Evolutionary conservation across 2,888 invertebrate species (phyloP), one percentile per base, ranked within the genome.

Genomic region (Lissonota sp.): DNA sequence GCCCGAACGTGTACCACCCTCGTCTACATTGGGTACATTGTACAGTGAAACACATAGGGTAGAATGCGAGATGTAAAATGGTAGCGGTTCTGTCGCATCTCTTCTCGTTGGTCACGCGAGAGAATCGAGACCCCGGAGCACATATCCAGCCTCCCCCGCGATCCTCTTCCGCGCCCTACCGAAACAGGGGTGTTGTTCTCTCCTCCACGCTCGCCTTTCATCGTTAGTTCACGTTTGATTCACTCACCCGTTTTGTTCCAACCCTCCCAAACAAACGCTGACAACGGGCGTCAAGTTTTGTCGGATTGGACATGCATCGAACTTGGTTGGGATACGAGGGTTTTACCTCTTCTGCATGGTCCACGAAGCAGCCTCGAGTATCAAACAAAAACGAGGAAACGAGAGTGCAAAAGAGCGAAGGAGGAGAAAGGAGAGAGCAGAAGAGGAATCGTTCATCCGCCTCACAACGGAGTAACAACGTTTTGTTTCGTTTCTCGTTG

Each of bases 361-460:
- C 26, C 26, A 26, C 26, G 1, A 26, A 26, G 8, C 55, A 46
- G 57, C 66, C 69, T 55, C 16, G 39, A 69, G 76, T n/a, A 26
- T 79, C 63, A 51, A 64, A 79, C 73, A 73, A 79, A 79, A 79
- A 79, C 73, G 42, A 62, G 67, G 51, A 79, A 62, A 69, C 78
- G 44, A 55, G 26, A 62, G 53, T 14, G 58, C 42, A 7, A 63
- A 63, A 69, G 42, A 69, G 7, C 42, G 26, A 69, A 16, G 46
- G 16, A 55, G 14, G 7, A 5, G 6, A 14, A 37, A 14, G 42
- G 12, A 14, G 44, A 57, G 53, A 53, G 14, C 4, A 39, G 69
- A 66, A 66, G 49, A 51, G 66, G n/a, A 40, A 55, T 66, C 71
- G 77, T 66, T 37, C 57, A 78, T 39, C 60, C 39, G 72, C 72